phyloP scores from a whole-genome alignment of 92 coral and sea anemone species.

The Phenganax stokvisi region DNA sequence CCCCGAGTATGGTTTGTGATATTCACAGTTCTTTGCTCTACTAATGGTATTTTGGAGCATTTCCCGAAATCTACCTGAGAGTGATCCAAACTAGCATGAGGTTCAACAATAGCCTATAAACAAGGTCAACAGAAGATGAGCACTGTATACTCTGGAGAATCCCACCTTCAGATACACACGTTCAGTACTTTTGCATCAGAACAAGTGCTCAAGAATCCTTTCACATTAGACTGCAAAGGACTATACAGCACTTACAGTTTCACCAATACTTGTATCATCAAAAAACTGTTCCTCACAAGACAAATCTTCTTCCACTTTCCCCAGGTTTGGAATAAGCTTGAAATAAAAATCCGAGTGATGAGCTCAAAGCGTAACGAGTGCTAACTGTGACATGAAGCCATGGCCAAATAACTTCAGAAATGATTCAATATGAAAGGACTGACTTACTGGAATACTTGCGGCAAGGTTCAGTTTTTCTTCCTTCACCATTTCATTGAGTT shows the following conservation, averaged over 20 bases:
- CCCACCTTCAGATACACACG: no score
- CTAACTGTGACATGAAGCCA: neutral
- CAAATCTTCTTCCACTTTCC: slow-evolving; percentile 34
- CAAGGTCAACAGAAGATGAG: neutral
- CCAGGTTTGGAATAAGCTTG: neutral
- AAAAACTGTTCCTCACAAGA: slow-evolving; percentile 80
- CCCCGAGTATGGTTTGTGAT: slow-evolving; percentile 94
- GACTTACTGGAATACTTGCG: slow-evolving; percentile 50
- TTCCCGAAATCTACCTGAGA: slow-evolving; percentile 40
- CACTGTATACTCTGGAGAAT: no score
- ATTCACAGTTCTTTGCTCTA: slow-evolving; percentile 56
- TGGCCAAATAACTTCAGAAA: neutral
- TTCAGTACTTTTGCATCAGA: no score
- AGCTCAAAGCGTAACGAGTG: no score
- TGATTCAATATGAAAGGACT: neutral
- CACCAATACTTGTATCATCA: slow-evolving; percentile 71
- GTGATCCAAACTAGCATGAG: slow-evolving; percentile 88
- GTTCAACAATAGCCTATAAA: slow-evolving; percentile 53
- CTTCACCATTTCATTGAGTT: slow-evolving; percentile 71
- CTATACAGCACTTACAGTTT: slow-evolving; percentile 60
- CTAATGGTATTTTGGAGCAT: neutral
- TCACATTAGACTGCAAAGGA: neutral
- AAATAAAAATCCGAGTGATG: no score
- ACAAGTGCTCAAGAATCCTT: no score
- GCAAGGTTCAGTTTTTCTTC: slow-evolving; percentile 67